Evolutionary conservation across 2,797 vertebrate species (phyloP), one percentile per base, ranked within the genome.

Genomic region (Iguana delicatissima): DNA sequence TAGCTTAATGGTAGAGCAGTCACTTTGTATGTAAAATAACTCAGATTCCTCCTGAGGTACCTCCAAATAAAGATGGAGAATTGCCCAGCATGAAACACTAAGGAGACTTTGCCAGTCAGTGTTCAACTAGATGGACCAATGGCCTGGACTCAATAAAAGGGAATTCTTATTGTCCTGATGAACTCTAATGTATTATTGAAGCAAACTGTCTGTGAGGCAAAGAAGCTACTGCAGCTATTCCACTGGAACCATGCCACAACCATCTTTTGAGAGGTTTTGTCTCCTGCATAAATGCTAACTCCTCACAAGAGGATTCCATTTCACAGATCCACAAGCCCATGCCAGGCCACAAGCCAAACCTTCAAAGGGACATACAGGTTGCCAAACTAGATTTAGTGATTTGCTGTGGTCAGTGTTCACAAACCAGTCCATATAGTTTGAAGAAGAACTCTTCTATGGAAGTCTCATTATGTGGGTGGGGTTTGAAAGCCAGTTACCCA

Each of bases 331-430:
- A 52, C 35, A 77, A 86, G 9, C 4, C 38, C 24, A n/a, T 84
- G 46, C 42, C 73, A 89, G 59, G 14, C 24, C 59, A 64, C 67
- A 84, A 89, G 38, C 10, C 69, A 82, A 74, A 86, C 29, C 85
- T 52, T 74, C 55, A 42, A 79, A 80, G 52, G 9, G 67, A n/a
- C 55, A 26, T 59, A 42, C 5, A 76, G n/a, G 26, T 32, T 82
- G 67, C 67, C 38, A 83, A 74, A 86, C 22, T 72, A 80, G n/a
- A 73, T 57, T 85, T 72, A 86, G 6, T 86, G 22, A 80, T 29
- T 73, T 73, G 4, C 67, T 81, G 8, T 50, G 2, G 12, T 73
- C 35, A 69, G n/a, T 50, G 52, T 55, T 73, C 46, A 50, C 35
- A 59, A 24, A 59, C 35, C 42, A 86, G 57, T 24, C 6, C 38